Evolutionary conservation across 2,797 vertebrate genomes (phyloP).

Genomic region (Okamejei kenojei): DNA sequence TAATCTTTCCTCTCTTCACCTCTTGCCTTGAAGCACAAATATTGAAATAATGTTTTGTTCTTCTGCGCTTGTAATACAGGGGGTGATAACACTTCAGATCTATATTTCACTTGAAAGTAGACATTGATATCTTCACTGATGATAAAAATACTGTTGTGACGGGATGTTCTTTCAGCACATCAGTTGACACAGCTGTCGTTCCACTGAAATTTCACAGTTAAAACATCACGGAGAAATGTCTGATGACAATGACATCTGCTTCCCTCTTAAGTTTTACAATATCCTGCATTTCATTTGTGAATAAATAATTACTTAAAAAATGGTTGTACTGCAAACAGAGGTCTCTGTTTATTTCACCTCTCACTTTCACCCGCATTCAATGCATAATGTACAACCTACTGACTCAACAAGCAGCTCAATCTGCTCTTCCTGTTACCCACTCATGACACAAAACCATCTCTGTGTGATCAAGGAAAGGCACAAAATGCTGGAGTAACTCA

Average conservation of each 20-base stretch:
- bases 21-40: neutral
- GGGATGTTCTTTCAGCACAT: neutral
- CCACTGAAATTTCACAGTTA: neutral
- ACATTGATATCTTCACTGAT: constrained; percentile 16
- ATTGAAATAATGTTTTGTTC: neutral
- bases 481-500: no score
- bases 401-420: neutral
- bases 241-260: constrained; percentile 26
- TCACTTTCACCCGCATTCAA: neutral
- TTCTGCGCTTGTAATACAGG: neutral
- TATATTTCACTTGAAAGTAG: neutral
- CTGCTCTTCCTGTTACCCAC: neutral
- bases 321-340: neutral
- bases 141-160: neutral
- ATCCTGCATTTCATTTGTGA: constrained; percentile 18
- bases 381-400: neutral
- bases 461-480: no score
- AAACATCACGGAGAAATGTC: neutral
- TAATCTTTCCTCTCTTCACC: no score
- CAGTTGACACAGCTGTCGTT: neutral
- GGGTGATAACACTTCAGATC: neutral
- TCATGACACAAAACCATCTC: neutral
- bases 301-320: constrained; percentile 2
- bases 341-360: constrained; percentile 1
- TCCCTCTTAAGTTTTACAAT: constrained; percentile 13